Base-by-base conservation (phyloP, 2,113 vertebrate species). In the Anoplopoma fimbria region DNA sequence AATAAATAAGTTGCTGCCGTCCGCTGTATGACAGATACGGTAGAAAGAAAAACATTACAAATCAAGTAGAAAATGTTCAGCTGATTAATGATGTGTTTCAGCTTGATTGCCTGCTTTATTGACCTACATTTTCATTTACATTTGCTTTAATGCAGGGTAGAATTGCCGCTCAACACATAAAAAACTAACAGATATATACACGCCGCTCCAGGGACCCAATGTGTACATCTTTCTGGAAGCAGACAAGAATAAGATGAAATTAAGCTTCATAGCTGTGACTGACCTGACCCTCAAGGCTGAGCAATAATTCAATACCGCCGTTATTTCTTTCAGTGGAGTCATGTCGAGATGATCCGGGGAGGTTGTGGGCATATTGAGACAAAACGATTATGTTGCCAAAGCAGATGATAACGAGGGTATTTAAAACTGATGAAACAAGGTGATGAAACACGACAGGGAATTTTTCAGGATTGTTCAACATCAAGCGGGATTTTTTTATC, bases 321-420 rank as follows among this genome's bases (percentile, higher is more conserved):
- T 68, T 72, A 25, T 55, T 74, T 47, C 27, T 57, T 51, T 74
- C 33, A 9, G 27, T 42, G 58, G 51, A 60, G 31, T 77, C 36
- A 12, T 14, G 25, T 40, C 70, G 45, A 55, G 61, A 47, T 23
- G 4, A 68, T 55, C 31, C 60, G 58, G 12, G 33, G 55, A 62
- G 69, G 51, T 42, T 57, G 57, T 31, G 45, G 31, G 53, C n/a
- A 53, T 51, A 62, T 13, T 53, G 55, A 42, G 17, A 15, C 17
- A 12, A 51, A 51, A 3, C 0, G 21, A 58, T 75, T 53, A 72
- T 57, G 21, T 62, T 60, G 58, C 40, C 19, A 76, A 71, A 75
- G 65, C 25, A 40, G 49, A 79, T 19, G 34, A 60, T 57, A 74
- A 70, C 31, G 31, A 65, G 21, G 4, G n/a, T 14, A 55, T 2